Conservation (phyloP, 2,797 vertebrate genomes). For the Gephyroberyx darwinii region DNA sequence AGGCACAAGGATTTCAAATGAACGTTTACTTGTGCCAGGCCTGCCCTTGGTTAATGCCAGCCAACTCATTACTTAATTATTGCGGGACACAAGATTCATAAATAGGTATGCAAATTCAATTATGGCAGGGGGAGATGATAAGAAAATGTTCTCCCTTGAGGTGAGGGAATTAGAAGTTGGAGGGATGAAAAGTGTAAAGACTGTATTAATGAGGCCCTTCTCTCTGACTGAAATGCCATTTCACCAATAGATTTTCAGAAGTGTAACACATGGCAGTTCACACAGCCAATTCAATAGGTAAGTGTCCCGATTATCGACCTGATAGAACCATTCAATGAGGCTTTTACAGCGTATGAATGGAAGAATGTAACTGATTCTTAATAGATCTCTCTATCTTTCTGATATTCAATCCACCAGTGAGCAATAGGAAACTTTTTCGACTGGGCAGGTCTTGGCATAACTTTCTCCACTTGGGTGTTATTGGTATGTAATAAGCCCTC, state of each 20-base stretch:
- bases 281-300: slow-evolving; percentile 46
- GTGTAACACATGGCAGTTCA: slow-evolving; percentile 37
- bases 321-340: slow-evolving; percentile 15
- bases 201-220: slow-evolving; percentile 64
- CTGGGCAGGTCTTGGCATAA: slow-evolving; percentile 26
- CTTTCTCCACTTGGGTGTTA: slow-evolving; percentile 36
- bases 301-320: slow-evolving; percentile 30
- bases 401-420: slow-evolving; percentile 25
- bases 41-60: slow-evolving; percentile 73
- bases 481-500: slow-evolving; percentile 44
- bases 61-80: slow-evolving; percentile 78
- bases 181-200: slow-evolving; percentile 63
- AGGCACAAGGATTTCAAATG: slow-evolving; percentile 65
- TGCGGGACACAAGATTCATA: slow-evolving; percentile 70
- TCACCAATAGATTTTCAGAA: slow-evolving; percentile 51
- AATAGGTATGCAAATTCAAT: slow-evolving; percentile 81
- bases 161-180: slow-evolving; percentile 60
- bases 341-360: slow-evolving; percentile 18
- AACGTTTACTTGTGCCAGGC: slow-evolving; percentile 54
- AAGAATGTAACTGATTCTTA: slow-evolving; percentile 15
- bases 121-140: slow-evolving; percentile 67
- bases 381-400: slow-evolving; percentile 23
- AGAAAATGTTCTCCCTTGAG: slow-evolving; percentile 72
- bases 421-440: slow-evolving; percentile 36
- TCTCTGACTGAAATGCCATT: slow-evolving; percentile 54